Percentiles rank a stretch among this genome's conserved stretches.
Conservation (phyloP, 1,140 invertebrate species). For the Pinna nobilis region DNA sequence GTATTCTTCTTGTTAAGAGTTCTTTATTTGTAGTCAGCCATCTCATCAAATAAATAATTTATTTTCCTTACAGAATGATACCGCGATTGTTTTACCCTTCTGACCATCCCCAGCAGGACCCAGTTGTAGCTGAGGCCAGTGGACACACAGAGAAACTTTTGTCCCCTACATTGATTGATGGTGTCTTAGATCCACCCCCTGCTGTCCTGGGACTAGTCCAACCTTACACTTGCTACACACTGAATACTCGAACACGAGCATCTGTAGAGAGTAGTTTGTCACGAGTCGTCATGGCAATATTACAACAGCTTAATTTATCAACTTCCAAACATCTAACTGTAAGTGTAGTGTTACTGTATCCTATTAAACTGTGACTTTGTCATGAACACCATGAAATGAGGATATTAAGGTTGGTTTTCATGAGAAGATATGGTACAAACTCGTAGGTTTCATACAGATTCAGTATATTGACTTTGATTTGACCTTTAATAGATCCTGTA, state of each 20-base stretch:
- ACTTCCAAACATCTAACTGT: constrained; percentile 81
- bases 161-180: constrained; percentile 66
- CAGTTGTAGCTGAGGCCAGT: constrained; percentile 70
- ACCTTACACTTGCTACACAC: constrained; percentile 74
- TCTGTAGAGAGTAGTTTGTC: constrained; percentile 75
- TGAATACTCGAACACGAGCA: constrained; percentile 60
- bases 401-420: no score
- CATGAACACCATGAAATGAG: no score
- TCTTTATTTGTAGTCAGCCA: not conserved
- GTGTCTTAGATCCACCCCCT: constrained; percentile 61
- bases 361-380: no score
- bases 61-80: constrained; percentile 65
- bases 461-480: not conserved
- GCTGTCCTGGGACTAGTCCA: constrained; percentile 69
- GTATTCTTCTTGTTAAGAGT: not conserved
- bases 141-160: constrained; percentile 65
- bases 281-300: constrained; percentile 75
- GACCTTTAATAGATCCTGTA: no score
- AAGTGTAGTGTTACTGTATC: constrained; percentile 70
- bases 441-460: not conserved
- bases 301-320: constrained; percentile 76
- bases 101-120: constrained; percentile 73
- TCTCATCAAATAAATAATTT: not conserved
- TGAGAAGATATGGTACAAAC: no score
- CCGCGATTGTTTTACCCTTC: constrained; percentile 71